These are phyloP conservation scores for Dendrolimus pini DNA, from an alignment of 2,888 invertebrate species.

Conservation along the genomic window DNA sequence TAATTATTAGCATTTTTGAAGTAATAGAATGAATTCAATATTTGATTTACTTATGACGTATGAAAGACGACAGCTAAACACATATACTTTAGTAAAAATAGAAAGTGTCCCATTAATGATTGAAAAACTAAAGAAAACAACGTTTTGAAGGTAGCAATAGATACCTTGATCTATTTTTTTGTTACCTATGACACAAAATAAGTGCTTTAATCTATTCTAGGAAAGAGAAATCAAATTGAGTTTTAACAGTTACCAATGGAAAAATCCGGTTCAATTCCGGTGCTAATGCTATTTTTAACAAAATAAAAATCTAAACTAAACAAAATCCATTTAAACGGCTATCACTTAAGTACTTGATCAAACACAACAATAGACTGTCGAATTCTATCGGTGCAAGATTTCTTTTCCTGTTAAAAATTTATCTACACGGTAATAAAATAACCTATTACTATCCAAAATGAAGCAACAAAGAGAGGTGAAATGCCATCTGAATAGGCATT, in stretches of 20 bases:
- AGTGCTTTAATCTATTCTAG: too few relatives aligned
- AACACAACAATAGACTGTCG: conserved; percentile 35
- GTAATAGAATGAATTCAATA: too few relatives aligned
- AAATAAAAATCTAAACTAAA: conserved; percentile 27
- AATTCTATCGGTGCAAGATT: conserved; percentile 43
- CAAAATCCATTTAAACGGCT: conserved; percentile 20
- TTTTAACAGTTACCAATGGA: conserved; percentile 12
- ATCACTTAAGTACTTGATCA: conserved; percentile 12
- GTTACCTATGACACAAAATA: conserved; percentile 14
- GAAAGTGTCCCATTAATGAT: too few relatives aligned
- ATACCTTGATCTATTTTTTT: conserved; percentile 16
- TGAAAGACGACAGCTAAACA: too few relatives aligned
- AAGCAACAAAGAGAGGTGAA: conserved; percentile 73
- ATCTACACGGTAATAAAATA: conserved; percentile 70
- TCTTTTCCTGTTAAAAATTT: conserved; percentile 59
- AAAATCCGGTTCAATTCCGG: too few relatives aligned
- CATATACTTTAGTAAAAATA: too few relatives aligned
- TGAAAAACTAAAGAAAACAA: too few relatives aligned
- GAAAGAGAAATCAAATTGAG: too few relatives aligned
- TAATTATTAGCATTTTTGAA: too few relatives aligned
- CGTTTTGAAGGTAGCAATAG: too few relatives aligned
- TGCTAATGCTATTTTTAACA: conserved; percentile 17
- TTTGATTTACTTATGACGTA: too few relatives aligned
- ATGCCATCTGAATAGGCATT: conserved; percentile 76
- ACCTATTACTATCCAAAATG: conserved; percentile 72